Base-by-base conservation (phyloP, 2,797 vertebrate genomes). In the Sebastes miniatus region DNA sequence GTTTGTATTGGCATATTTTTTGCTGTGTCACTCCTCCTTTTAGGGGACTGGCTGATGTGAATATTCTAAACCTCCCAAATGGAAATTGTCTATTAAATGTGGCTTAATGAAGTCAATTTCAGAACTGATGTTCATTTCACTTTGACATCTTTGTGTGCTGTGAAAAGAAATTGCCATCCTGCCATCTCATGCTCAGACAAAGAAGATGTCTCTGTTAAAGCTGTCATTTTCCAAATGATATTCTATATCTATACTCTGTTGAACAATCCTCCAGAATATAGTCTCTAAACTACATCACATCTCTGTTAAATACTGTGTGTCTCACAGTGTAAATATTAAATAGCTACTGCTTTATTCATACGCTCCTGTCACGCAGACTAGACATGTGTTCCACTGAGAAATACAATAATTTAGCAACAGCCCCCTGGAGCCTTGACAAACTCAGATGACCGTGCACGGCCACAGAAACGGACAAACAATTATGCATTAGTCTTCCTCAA, bases 401-500 rank as follows among this genome's bases (percentile, higher is more conserved):
- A 83, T 66, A 84, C 72, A 81, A 71, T 79, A 83, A 73, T 87
- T 86, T 73, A 16, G 54, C 27, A 68, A 66, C 69, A 73, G 71
- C 79, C 58, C 72, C 73, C 66, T 8, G 64, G 27, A 85, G 73
- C 69, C 62, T 69, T 64, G 79, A 87, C 68, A 71, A 81, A 84
- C 63, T 85, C 63, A 69, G 75, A 85, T 64, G 62, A 67, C 76
- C 73, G 5, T 61, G 54, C 80, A 88, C 81, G 74, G 80, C 81
- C 78, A 83, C 68, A 80, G 69, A 84, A 67, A 88, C 24, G 39
- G 58, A 81, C 77, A 73, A 81, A 82, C 67, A 81, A 89, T 93
- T 91, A 93, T 92, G 91, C 74, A 92, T 86, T 84, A 90, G 86
- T 84, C 80, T 83, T 77, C 73, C 76, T 88, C 68, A 84, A 88